Percentiles rank a stretch among this genome's conserved stretches.
These are phyloP conservation scores for Pluvialis apricaria DNA, from an alignment of 2,113 vertebrate genomes.

Conservation along the genomic window DNA sequence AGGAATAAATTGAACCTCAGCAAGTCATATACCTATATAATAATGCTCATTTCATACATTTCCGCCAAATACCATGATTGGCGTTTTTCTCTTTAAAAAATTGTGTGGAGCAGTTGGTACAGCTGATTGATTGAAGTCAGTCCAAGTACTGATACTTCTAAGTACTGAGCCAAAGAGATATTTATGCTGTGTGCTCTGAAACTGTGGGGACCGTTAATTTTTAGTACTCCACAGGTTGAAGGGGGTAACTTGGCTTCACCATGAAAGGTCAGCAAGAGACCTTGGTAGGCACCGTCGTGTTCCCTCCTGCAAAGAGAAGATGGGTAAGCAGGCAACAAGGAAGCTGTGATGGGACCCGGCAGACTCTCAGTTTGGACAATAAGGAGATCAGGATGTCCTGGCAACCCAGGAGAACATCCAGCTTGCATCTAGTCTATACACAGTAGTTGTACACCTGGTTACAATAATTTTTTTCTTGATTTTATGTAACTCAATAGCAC, in stretches of 20 bases:
- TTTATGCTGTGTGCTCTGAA: not conserved
- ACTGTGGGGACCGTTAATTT: not conserved
- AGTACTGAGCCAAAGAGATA: not conserved
- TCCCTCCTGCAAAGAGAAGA: not conserved
- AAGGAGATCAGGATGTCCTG: not conserved
- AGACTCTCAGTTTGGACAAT: not conserved
- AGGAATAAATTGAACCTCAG: constrained; percentile 14
- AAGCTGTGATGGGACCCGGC: not conserved
- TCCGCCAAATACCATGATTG: not conserved
- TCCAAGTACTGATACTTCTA: constrained; percentile 22
- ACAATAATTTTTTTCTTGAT: not conserved
- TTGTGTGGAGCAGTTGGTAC: constrained; percentile 17
- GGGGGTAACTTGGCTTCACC: not conserved
- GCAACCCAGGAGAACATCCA: not conserved
- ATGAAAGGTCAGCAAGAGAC: not conserved
- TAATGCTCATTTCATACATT: not conserved
- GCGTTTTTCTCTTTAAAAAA: not conserved
- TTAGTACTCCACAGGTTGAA: not conserved
- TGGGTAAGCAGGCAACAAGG: not conserved
- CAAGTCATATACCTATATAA: not conserved
- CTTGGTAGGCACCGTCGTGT: not conserved
- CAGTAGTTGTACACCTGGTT: not conserved
- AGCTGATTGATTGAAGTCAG: constrained; percentile 31
- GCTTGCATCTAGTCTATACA: not conserved
- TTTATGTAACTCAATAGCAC: not conserved